Percentiles rank a stretch among this genome's conserved stretches.
phyloP scores from a whole-genome alignment of 2,888 invertebrate genomes.

The Nephrotoma appendiculata region DNA sequence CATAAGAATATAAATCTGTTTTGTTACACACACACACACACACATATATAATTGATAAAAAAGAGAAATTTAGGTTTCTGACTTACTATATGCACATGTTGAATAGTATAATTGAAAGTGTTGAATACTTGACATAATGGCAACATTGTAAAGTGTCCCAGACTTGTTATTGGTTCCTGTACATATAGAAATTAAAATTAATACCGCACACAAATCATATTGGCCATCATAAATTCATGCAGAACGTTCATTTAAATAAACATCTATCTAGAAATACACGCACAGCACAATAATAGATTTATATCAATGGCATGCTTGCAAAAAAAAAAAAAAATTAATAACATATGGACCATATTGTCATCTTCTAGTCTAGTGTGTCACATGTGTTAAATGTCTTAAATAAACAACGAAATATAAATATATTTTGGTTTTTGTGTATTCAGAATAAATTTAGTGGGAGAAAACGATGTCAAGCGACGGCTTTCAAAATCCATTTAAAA shows the following conservation, averaged over 20 bases:
- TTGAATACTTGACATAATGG: not conserved
- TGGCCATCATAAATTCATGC: not conserved
- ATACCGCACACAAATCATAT: too few relatives aligned
- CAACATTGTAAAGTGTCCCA: not conserved
- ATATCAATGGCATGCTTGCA: not conserved
- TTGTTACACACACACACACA: not conserved
- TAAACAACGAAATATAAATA: not conserved
- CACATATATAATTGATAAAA: too few relatives aligned
- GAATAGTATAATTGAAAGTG: too few relatives aligned
- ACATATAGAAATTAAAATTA: too few relatives aligned
- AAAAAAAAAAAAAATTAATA: not conserved
- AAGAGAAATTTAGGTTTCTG: not conserved
- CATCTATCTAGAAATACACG: not conserved
- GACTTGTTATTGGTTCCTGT: not conserved
- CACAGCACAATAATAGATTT: not conserved
- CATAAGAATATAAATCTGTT: not conserved
- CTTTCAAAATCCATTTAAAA: not conserved
- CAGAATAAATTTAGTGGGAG: not conserved
- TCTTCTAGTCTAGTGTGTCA: not conserved
- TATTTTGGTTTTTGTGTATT: not conserved
- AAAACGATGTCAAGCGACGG: not conserved
- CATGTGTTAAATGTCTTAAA: not conserved
- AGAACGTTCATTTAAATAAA: not conserved
- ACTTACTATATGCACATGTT: too few relatives aligned
- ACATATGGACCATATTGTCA: not conserved